Percentiles rank a stretch among this genome's conserved stretches.
phyloP scores from a whole-genome alignment of 2,888 invertebrate genomes.

The Brachylomia viminalis region DNA sequence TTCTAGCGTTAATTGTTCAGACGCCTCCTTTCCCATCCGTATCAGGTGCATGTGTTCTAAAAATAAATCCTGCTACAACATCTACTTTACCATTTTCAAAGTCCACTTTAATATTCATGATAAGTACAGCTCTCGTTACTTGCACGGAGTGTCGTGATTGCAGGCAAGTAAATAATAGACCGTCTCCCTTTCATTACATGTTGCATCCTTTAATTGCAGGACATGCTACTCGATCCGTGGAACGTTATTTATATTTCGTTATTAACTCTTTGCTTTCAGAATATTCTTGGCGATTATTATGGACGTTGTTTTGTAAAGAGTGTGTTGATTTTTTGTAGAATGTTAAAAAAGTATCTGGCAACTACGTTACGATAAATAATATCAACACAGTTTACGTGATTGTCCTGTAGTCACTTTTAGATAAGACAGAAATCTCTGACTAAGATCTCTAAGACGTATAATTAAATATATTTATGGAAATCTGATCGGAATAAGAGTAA shows the following conservation, averaged over 20 bases:
- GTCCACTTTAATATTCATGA: conserved; percentile 58
- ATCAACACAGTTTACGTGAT: neutral
- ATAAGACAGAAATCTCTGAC: neutral
- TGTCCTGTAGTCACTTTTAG: neutral
- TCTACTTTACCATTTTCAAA: conserved; percentile 48
- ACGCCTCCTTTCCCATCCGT: neutral
- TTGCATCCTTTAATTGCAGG: conserved; percentile 73
- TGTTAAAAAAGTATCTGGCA: neutral
- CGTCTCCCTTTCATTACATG: conserved; percentile 64
- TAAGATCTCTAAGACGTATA: neutral
- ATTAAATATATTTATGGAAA: neutral
- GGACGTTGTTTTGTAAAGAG: neutral
- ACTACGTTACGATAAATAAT: neutral
- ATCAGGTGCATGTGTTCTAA: conserved; percentile 7
- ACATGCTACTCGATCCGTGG: conserved; percentile 68
- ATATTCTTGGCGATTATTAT: conserved; percentile 41
- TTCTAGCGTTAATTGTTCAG: neutral
- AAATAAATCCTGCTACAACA: conserved; percentile 13
- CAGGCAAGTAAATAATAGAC: conserved; percentile 68
- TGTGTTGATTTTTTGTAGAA: conserved; percentile 11
- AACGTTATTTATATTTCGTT: conserved; percentile 69
- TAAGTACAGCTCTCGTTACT: conserved; percentile 66
- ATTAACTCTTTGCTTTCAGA: conserved; percentile 65
- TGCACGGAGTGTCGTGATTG: conserved; percentile 66
- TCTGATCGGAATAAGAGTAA: neutral